Evolutionary conservation across 2,888 invertebrate genomes (phyloP).

Genomic region (Cerceris ruficornis): DNA sequence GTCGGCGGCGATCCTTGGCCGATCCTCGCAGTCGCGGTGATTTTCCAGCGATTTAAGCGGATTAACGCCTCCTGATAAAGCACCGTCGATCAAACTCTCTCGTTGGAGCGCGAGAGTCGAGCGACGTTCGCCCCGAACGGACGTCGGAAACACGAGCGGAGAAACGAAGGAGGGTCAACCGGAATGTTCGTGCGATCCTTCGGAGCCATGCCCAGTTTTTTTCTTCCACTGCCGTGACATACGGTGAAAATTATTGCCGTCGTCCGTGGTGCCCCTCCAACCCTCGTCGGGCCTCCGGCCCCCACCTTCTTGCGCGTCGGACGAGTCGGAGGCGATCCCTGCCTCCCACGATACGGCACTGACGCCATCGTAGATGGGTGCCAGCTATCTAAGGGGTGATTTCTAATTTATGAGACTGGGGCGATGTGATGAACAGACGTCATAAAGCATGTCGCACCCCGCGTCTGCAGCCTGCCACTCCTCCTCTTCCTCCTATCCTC

Average conservation of each 20-base stretch:
- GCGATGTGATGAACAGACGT: conserved; percentile 83
- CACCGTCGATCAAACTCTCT: conserved; percentile 7
- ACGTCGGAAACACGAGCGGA: conserved; percentile 1
- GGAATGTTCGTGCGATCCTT: conserved; percentile 60
- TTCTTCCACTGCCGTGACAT: conserved; percentile 57
- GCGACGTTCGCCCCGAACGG: neutral
- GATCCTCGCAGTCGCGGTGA: neutral
- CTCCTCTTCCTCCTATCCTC: conserved; percentile 63
- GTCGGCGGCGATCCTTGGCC: neutral
- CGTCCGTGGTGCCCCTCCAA: conserved; percentile 57
- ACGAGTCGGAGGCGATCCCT: conserved; percentile 66
- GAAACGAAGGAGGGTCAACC: conserved; percentile 50
- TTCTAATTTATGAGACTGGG: conserved; percentile 82
- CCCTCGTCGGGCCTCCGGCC: conserved; percentile 11
- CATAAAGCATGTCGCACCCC: conserved; percentile 82
- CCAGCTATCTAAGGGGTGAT: conserved; percentile 80
- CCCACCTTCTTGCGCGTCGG: conserved; percentile 63
- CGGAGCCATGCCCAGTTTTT: conserved; percentile 58
- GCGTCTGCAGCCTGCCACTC: conserved; percentile 76
- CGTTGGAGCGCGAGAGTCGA: neutral
- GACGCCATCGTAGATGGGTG: conserved; percentile 76
- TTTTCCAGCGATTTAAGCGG: neutral
- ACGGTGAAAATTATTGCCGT: conserved; percentile 70
- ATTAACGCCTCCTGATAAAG: neutral
- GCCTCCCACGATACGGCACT: conserved; percentile 71